Evolutionary conservation across 2,888 invertebrate species (phyloP), one percentile per base, ranked within the genome.

Genomic region (Tenthredo notha): DNA sequence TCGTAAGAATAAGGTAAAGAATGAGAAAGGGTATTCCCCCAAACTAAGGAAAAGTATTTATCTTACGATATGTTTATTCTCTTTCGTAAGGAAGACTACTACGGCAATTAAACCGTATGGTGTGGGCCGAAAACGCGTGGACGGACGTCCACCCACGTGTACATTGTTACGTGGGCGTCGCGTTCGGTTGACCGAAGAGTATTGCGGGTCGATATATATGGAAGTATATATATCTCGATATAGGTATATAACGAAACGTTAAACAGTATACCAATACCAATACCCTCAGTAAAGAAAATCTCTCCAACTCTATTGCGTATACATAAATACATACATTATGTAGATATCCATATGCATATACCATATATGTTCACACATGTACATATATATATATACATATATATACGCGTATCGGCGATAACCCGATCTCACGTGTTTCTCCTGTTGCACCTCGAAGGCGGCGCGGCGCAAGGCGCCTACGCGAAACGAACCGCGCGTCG

Each of bases 391-490:
- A 37, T 7, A 7, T 7, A 37, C 1, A 37, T 37, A 29, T 58
- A 18, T 72, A 33, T 2, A 9, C n/a, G 54, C 15, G 29, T 77
- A 77, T 77, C 80, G 80, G 61, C 61, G 80, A 80, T 82, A 84
- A 84, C 61, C 74, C 75, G 74, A 75, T 84, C 72, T 84, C 84
- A 54, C 75, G 75, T 84, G 75, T 74, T 84, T 75, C 72, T 58
- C 58, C 18, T 40, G 84, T 74, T 74, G 72, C 84, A 40, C 54
- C 84, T 84, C 40, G 74, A 61, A 21, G 54, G 50, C 25, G 58
- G 25, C 40, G 84, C n/a, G 37, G 84, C 54, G 72, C 21, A 29
- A 70, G 77, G 67, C 85, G 84, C 80, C 80, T 83, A 78, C 84
- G 84, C 75, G 77, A 80, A 72, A 50, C 50, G 25, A 5, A 84